Conservation (phyloP, 2,797 vertebrate genomes). For the Graptemys geographica region DNA sequence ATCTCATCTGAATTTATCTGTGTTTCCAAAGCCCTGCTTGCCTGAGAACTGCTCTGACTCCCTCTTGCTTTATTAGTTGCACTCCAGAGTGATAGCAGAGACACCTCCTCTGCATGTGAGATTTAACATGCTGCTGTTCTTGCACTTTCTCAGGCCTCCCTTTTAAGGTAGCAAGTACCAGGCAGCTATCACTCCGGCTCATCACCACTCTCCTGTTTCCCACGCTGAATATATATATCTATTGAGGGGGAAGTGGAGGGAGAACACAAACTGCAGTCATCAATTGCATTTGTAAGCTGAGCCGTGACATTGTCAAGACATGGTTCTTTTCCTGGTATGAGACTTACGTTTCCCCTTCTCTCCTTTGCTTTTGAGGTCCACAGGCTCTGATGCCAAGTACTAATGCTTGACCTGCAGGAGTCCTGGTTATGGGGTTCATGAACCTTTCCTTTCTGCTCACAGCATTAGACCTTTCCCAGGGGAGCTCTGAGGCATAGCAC, state of each 20-base stretch:
- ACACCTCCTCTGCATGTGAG: not conserved
- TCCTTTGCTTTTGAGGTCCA: slow-evolving; percentile 2
- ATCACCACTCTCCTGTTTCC: not conserved
- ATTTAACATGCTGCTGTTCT: slow-evolving; percentile 9
- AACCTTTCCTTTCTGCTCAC: not conserved
- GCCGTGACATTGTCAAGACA: not conserved
- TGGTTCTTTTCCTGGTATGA: not conserved
- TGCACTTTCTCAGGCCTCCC: slow-evolving; percentile 26
- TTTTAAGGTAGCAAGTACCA: slow-evolving; percentile 11
- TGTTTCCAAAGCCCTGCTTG: not conserved
- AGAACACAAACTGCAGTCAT: not conserved
- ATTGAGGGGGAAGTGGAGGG: not conserved
- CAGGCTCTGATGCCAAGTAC: not conserved
- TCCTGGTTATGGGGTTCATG: not conserved
- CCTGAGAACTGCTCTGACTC: not conserved
- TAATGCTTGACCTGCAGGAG: not conserved
- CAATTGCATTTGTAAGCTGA: not conserved
- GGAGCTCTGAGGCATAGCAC: not conserved
- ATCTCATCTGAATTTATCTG: slow-evolving; percentile 33
- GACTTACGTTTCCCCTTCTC: not conserved
- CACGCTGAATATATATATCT: not conserved
- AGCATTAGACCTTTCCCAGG: not conserved
- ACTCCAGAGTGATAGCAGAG: not conserved
- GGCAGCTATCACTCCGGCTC: not conserved
- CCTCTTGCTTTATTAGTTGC: not conserved